Evolutionary conservation across 2,113 vertebrate genomes (phyloP), one percentile per base, ranked within the genome.

Genomic region (Candoia aspera): DNA sequence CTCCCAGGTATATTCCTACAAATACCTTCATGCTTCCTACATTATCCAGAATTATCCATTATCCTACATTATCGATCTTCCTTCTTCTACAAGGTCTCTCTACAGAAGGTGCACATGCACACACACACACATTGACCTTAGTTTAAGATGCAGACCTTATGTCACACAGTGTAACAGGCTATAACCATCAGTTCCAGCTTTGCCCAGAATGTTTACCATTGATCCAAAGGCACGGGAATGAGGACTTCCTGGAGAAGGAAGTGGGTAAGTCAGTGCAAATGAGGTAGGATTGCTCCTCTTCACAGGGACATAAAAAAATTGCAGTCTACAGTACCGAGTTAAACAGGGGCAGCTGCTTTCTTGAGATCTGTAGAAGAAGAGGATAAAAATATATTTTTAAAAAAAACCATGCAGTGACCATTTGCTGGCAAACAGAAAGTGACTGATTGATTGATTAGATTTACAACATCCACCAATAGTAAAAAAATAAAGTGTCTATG

Each of bases 221-320:
- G 95, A 92, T 33, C 84, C 84, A 0, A 57, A 86, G 73, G 92
- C 21, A 54, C 92, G 95, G 0, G 89, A 23, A 49, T 94, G 95
- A 5, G 90, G 54, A 8, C 96, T 97, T 58, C 93, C 95, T 23
- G 0, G 68, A 64, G 92, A 42, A 0, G 1, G 59, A 3, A 94
- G 33, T 33, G 49, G 90, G 91, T 95, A 95, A 91, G 85, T 93
- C 91, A 93, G 93, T 0, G 94, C 0, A 0, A 88, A 42, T 4
- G 95, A 89, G 64, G 95, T 23, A 11, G 33, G 23, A 0, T 95
- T 95, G 96, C 97, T 98, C 90, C 98, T 98, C 97, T 97, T 98
- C 86, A 99, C 98, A 0, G 99, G 99, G 13, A 99, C 94, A 0
- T 99, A 99, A 97, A 98, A 99, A 93, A 99, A 99, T 95, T 98